A percentile compares a stretch with the other conserved stretches of the same genome.
Evolutionary conservation across 2,888 invertebrate genomes (phyloP).

Genomic region (Sphecodes monilicornis): DNA sequence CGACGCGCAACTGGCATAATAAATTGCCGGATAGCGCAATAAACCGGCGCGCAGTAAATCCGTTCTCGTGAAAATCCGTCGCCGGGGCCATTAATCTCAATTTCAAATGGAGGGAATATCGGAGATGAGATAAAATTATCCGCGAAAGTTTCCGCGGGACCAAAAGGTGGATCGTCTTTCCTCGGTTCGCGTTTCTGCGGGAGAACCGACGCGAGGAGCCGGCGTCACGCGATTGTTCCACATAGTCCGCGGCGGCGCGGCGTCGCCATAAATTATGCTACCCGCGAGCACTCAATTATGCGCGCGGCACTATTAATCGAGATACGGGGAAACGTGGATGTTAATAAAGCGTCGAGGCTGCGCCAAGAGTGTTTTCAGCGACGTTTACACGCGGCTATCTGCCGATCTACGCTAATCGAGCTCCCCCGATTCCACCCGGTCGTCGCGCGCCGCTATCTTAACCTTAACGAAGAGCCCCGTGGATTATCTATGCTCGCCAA

Average conservation of each 20-base stretch:
- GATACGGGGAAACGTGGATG: conserved; percentile 65
- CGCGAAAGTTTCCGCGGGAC: not conserved
- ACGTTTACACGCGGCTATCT: conserved; percentile 65
- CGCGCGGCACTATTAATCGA: conserved; percentile 65
- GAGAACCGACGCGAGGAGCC: not conserved
- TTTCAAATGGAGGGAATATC: not conserved
- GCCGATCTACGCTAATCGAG: conserved; percentile 70
- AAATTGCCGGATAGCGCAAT: conserved; percentile 45
- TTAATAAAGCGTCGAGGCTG: conserved; percentile 55
- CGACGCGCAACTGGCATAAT: conserved; percentile 12
- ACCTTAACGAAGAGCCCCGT: conserved; percentile 21
- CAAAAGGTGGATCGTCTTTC: not conserved
- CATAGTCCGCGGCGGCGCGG: conserved; percentile 39
- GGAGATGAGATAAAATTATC: not conserved
- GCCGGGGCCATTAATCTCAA: conserved; percentile 33
- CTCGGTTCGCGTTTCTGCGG: conserved; percentile 10
- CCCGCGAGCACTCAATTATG: conserved; percentile 65
- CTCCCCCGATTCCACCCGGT: conserved; percentile 52
- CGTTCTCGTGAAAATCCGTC: conserved; percentile 33
- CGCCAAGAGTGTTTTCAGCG: conserved; percentile 61
- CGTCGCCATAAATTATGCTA: conserved; percentile 64
- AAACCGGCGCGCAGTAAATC: conserved; percentile 43
- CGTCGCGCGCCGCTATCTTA: conserved; percentile 49
- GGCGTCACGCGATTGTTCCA: conserved; percentile 52
- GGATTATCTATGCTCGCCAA: conserved; percentile 27